These are phyloP conservation scores for Cydia splendana DNA, from an alignment of 1,140 invertebrate genomes.

Conservation along the genomic window DNA sequence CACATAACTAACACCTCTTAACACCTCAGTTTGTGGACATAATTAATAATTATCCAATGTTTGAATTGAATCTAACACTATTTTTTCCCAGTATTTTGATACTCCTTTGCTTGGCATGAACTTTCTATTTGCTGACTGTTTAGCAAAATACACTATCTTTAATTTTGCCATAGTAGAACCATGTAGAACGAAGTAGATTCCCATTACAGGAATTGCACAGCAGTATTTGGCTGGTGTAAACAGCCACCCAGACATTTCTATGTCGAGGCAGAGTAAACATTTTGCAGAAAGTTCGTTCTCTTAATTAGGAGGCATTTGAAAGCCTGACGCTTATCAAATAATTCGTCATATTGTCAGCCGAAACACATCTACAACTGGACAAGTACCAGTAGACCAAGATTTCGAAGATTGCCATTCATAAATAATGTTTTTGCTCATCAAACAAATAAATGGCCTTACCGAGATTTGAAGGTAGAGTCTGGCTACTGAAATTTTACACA, in stretches of 20 bases:
- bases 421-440: too few relatives aligned
- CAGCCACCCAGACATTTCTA: constrained; percentile 1
- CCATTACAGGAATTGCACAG: constrained; percentile 3
- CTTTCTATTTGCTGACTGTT: too few relatives aligned
- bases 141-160: not conserved
- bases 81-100: not conserved
- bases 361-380: too few relatives aligned
- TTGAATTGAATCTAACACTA: not conserved
- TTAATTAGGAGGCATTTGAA: not conserved
- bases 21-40: not conserved
- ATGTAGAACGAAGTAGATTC: not conserved
- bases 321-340: too few relatives aligned
- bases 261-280: not conserved
- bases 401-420: too few relatives aligned
- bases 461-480: too few relatives aligned
- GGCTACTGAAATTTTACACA: too few relatives aligned
- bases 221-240: constrained; percentile 7
- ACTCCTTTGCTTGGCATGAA: not conserved
- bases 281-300: not conserved
- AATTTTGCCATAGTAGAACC: not conserved
- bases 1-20: not conserved
- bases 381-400: too few relatives aligned
- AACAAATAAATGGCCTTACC: too few relatives aligned
- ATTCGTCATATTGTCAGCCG: too few relatives aligned
- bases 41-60: constrained; percentile 8